phyloP scores from a whole-genome alignment of 2,888 invertebrate species.

The Melitaea athalia region DNA sequence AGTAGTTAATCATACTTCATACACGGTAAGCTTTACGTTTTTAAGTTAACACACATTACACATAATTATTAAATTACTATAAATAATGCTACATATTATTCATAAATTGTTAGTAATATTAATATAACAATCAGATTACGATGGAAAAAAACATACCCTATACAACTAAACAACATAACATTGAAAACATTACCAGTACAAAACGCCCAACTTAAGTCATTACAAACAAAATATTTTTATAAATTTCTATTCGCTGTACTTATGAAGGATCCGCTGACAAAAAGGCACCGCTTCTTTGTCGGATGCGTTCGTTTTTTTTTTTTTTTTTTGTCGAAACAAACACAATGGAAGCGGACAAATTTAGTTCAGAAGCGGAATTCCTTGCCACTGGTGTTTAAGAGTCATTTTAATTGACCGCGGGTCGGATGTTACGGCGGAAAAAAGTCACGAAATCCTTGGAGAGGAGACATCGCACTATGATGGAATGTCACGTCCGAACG shows the following conservation, averaged over 20 bases:
- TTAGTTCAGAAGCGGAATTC: constrained; percentile 66
- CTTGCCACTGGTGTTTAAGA: constrained; percentile 70
- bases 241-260: constrained; percentile 71
- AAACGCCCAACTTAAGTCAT: constrained; percentile 63
- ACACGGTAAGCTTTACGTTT: too few species aligned
- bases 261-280: constrained; percentile 66
- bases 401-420: constrained; percentile 77
- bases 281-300: constrained; percentile 74
- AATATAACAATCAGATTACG: not conserved
- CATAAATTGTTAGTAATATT: too few species aligned
- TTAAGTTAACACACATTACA: too few species aligned
- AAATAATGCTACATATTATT: too few species aligned
- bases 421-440: constrained; percentile 58
- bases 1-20: too few species aligned
- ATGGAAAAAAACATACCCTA: not conserved
- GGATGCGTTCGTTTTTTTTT: constrained; percentile 64
- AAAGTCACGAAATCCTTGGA: constrained; percentile 51
- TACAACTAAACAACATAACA: not conserved
- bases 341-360: constrained; percentile 76
- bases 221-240: constrained; percentile 56
- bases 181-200: not conserved
- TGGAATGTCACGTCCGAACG: constrained; percentile 59
- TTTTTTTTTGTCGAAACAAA: constrained; percentile 61
- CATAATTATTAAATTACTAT: too few species aligned
- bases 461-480: constrained; percentile 65